Base-by-base conservation (phyloP, 2,888 invertebrate species). In the Scaeva pyrastri region DNA sequence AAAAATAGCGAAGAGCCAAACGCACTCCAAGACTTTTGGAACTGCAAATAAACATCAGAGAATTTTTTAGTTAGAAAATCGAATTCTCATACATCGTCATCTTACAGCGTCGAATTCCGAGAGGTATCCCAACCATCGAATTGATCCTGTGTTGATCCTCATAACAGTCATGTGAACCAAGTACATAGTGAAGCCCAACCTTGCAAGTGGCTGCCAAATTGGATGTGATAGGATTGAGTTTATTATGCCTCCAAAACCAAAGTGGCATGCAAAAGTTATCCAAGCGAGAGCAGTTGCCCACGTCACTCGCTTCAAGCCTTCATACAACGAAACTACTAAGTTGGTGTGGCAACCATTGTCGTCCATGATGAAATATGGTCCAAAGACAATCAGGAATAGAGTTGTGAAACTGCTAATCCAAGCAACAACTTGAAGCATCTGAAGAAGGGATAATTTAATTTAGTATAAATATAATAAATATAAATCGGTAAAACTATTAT, bases 221-320 rank as follows among this genome's bases (percentile, higher is more conserved):
- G 74, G 55, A 45, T 83, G 68, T 1, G 88, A 81, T 7, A 88
- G 60, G 64, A 89, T 52, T 31, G 60, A 70, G 58, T 89, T 89
- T 2, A 89, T 21, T 7, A 74, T 58, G 16, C 88, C 88, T 2
- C 88, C 89, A 55, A 86, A 82, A 0, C 87, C 88, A 64, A 78
- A 81, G 26, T 71, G 75, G 14, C 89, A 89, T 11, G 88, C 85
- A 60, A 88, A 89, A 23, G 88, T 75, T 16, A 89, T 87, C 88
- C 88, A 89, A 7, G 86, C 50, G 2, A 89, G 14, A 1, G 85
- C 58, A 0, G 86, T 60, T 10, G 88, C 66, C 88, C 88, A 89
- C n/a, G 72, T 43, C 11, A 82, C 36, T 14, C 88, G 73, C 14
- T 77, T 78, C n/a, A 86, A 75, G 11, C 88, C 60, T 26, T 84